A percentile compares a stretch with the other conserved stretches of the same genome.
phyloP scores from a whole-genome alignment of 1,140 invertebrate species.

The Cyclargus thomasi region DNA sequence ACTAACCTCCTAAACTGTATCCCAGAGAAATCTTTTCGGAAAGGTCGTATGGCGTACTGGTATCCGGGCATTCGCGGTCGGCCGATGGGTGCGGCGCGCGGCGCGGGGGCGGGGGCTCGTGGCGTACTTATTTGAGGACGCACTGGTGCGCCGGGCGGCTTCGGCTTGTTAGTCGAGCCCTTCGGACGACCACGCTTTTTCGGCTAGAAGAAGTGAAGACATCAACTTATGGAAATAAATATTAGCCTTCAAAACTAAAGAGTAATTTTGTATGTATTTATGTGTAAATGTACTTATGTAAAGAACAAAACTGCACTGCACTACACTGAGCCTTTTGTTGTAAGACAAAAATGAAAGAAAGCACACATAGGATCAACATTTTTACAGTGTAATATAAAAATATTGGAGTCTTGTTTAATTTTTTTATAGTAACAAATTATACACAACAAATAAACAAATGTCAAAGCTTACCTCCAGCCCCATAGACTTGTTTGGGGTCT shows the following conservation, averaged over 20 bases:
- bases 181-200: constrained; percentile 69
- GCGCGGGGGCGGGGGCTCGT: constrained; percentile 26
- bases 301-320: too few species aligned
- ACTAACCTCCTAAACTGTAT: constrained; percentile 68
- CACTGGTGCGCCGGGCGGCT: constrained; percentile 43
- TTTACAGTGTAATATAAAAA: too few species aligned
- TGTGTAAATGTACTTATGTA: too few species aligned
- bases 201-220: constrained; percentile 31
- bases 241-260: too few species aligned
- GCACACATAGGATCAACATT: too few species aligned
- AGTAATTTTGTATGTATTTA: too few species aligned
- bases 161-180: constrained; percentile 72
- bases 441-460: neutral
- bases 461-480: constrained; percentile 39
- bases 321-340: too few species aligned
- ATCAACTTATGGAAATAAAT: too few species aligned
- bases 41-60: constrained; percentile 63
- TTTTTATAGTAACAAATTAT: too few species aligned
- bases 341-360: too few species aligned
- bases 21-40: constrained; percentile 70
- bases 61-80: constrained; percentile 48
- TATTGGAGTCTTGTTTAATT: too few species aligned
- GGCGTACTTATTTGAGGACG: constrained; percentile 27
- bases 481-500: constrained; percentile 44
- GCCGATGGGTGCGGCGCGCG: constrained; percentile 26